A percentile compares a stretch with the other conserved stretches of the same genome.
phyloP scores from a whole-genome alignment of 2,113 vertebrate genomes.

The Alexandromys fortis region DNA sequence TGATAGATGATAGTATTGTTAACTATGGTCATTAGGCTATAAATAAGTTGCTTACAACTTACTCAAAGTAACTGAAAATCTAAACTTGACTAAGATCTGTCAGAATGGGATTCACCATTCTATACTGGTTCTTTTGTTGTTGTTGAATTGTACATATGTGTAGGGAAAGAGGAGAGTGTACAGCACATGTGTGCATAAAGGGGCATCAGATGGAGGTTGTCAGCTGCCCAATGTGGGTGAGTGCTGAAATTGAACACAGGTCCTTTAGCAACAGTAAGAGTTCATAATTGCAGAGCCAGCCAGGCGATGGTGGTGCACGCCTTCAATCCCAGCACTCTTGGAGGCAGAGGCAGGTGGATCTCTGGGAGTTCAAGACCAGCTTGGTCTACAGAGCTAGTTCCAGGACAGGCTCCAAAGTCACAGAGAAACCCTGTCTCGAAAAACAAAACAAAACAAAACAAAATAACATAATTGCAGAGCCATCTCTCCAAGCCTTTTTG shows the following conservation, averaged over 20 bases:
- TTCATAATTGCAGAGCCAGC: neutral
- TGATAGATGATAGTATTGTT: neutral
- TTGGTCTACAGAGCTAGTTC: too few species aligned
- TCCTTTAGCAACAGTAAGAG: neutral
- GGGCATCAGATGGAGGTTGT: neutral
- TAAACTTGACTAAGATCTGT: neutral
- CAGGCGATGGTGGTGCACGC: too few species aligned
- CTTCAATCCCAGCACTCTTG: too few species aligned
- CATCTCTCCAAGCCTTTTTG: neutral
- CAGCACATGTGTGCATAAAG: too few species aligned
- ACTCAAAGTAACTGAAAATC: neutral
- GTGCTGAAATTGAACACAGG: neutral
- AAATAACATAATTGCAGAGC: neutral
- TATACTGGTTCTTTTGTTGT: neutral
- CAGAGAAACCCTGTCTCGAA: too few species aligned
- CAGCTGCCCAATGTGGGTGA: neutral
- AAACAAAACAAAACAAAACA: too few species aligned
- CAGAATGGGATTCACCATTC: neutral
- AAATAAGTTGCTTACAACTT: neutral
- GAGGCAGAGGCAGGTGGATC: too few species aligned
- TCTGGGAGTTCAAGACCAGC: too few species aligned
- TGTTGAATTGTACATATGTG: neutral
- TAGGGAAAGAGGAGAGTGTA: neutral
- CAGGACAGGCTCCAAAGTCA: too few species aligned
- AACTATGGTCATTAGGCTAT: neutral